A percentile compares a stretch with the other conserved stretches of the same genome.
These are phyloP conservation scores for Drosophila anceps DNA, from an alignment of 2,888 invertebrate genomes.

Conservation along the genomic window DNA sequence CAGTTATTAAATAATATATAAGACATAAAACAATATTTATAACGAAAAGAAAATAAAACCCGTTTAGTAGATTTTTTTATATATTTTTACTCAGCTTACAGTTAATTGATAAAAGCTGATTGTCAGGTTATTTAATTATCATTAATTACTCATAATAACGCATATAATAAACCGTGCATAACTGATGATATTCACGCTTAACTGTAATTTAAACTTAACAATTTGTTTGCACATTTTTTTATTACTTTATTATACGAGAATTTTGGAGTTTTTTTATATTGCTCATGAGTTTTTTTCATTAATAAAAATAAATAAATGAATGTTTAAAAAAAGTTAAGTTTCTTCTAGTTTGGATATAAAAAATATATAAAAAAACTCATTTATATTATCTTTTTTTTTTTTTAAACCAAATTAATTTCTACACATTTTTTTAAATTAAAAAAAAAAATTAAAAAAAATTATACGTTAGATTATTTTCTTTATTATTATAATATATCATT, in stretches of 20 bases:
- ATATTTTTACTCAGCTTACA: not conserved
- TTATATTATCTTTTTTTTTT: too few species aligned
- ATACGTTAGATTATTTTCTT: too few species aligned
- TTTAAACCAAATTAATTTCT: too few species aligned
- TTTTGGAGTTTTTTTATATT: not conserved
- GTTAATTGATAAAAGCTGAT: conserved; percentile 2
- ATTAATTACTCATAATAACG: conserved; percentile 6
- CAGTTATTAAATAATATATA: conserved; percentile 1
- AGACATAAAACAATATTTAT: too few species aligned
- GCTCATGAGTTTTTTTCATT: not conserved
- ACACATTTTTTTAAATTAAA: too few species aligned
- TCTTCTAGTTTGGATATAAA: too few species aligned
- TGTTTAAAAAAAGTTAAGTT: too few species aligned
- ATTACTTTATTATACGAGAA: not conserved
- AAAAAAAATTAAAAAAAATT: too few species aligned
- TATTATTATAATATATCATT: too few species aligned
- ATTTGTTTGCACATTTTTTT: not conserved
- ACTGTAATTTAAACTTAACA: not conserved
- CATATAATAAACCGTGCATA: conserved; percentile 1
- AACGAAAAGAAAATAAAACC: too few species aligned
- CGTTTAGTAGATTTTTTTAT: not conserved
- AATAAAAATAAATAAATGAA: not conserved
- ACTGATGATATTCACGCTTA: conserved; percentile 1
- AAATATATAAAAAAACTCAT: too few species aligned
- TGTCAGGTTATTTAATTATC: conserved; percentile 3